Evolutionary conservation across 2,888 invertebrate species (phyloP).

Genomic region (Zeuzera pyrina): DNA sequence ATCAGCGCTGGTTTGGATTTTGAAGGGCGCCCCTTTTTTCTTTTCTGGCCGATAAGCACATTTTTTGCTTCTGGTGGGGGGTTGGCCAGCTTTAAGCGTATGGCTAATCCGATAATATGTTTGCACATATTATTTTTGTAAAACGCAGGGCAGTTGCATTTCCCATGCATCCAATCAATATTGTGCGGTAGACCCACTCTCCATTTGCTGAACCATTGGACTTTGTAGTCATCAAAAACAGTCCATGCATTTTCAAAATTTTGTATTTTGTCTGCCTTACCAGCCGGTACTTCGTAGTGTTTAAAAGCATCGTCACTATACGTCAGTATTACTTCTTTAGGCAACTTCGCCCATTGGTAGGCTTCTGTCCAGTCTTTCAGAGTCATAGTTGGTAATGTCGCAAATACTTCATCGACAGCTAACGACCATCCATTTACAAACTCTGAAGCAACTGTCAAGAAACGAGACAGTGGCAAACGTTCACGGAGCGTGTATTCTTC

Average conservation of each 20-base stretch:
- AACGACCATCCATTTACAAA: constrained; percentile 15
- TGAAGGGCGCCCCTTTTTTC: too few species aligned
- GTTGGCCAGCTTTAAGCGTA: too few species aligned
- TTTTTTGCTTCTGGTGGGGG: too few species aligned
- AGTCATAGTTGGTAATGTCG: constrained; percentile 7
- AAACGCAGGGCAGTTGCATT: constrained; percentile 14
- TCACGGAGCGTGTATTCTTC: constrained; percentile 13
- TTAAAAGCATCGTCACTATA: constrained; percentile 9
- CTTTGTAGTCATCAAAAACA: constrained; percentile 15
- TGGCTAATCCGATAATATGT: too few species aligned
- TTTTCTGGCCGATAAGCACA: too few species aligned
- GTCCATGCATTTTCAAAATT: constrained; percentile 9
- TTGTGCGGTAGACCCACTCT: constrained; percentile 9
- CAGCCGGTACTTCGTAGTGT: constrained; percentile 9
- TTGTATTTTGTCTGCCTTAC: constrained; percentile 7
- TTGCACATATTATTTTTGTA: constrained; percentile 14
- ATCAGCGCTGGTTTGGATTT: too few species aligned
- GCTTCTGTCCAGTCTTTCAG: constrained; percentile 15
- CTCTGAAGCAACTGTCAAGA: constrained; percentile 15
- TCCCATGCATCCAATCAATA: constrained; percentile 8
- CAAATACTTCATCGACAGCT: constrained; percentile 3
- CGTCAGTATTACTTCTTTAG: constrained; percentile 6
- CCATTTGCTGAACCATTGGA: constrained; percentile 12
- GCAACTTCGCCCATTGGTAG: constrained; percentile 16
- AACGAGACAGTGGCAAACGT: constrained; percentile 14